These are phyloP conservation scores for Drosophila mercatorum DNA, from an alignment of 2,888 invertebrate genomes.

Conservation along the genomic window DNA sequence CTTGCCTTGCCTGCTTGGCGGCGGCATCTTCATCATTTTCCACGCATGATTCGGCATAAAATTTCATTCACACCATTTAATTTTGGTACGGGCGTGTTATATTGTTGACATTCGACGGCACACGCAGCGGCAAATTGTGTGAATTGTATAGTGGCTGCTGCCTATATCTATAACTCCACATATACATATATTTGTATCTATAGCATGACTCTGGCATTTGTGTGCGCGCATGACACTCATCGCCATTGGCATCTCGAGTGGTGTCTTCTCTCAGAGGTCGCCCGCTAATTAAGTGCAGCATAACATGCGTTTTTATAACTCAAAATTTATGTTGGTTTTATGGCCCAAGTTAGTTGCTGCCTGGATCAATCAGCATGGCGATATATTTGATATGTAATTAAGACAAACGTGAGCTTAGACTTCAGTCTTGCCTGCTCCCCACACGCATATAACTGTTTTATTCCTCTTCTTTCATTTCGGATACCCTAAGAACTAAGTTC, in stretches of 20 bases:
- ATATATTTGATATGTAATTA: constrained; percentile 81
- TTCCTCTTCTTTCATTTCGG: not conserved
- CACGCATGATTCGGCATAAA: constrained; percentile 81
- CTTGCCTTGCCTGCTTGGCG: constrained; percentile 5
- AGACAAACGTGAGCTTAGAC: constrained; percentile 62
- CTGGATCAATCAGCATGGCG: constrained; percentile 70
- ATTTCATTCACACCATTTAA: constrained; percentile 80
- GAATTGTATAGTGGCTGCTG: constrained; percentile 59
- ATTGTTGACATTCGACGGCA: constrained; percentile 72
- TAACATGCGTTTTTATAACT: constrained; percentile 81
- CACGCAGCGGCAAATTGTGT: constrained; percentile 74
- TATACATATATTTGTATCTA: not conserved
- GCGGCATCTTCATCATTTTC: constrained; percentile 77
- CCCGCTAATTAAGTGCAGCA: constrained; percentile 76
- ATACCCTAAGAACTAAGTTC: constrained; percentile 9
- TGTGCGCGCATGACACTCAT: constrained; percentile 55
- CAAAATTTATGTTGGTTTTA: constrained; percentile 78
- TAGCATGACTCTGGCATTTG: constrained; percentile 5
- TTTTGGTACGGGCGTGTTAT: constrained; percentile 59
- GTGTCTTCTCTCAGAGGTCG: constrained; percentile 48
- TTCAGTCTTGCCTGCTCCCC: constrained; percentile 13
- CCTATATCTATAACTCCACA: constrained; percentile 30
- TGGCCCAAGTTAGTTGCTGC: constrained; percentile 52
- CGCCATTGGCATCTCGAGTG: constrained; percentile 5
- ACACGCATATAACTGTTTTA: constrained; percentile 49